phyloP scores from a whole-genome alignment of 2,113 vertebrate species.

The Polypterus senegalus region DNA sequence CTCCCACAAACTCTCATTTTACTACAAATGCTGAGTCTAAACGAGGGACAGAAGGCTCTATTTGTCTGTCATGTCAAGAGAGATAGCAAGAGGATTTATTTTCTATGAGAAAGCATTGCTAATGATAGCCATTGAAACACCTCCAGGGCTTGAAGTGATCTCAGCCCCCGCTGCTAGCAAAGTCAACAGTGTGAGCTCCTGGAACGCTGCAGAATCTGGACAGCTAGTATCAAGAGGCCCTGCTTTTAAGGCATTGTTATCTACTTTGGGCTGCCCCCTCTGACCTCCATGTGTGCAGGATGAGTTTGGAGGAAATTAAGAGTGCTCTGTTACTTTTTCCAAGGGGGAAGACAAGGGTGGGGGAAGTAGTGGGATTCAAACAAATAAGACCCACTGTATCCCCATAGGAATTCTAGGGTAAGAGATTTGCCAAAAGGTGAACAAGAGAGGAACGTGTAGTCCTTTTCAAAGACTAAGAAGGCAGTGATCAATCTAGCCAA shows the following conservation, averaged over 20 bases:
- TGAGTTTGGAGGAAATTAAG: conserved; percentile 50
- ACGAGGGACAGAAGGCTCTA: conserved; percentile 24
- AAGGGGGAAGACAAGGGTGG: conserved; percentile 51
- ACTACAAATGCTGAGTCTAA: background rate
- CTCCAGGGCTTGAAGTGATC: conserved; percentile 51
- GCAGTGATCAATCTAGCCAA: conserved; percentile 6
- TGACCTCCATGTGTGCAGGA: conserved; percentile 49
- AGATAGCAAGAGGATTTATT: conserved; percentile 42
- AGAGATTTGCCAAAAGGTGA: conserved; percentile 36
- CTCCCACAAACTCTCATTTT: no score
- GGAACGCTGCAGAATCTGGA: conserved; percentile 48
- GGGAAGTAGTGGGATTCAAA: conserved; percentile 42
- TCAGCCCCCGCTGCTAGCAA: conserved; percentile 52
- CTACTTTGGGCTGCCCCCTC: conserved; percentile 55
- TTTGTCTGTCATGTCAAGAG: conserved; percentile 45
- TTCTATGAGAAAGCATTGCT: conserved; percentile 43
- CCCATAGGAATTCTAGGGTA: conserved; percentile 40
- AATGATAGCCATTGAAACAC: conserved; percentile 25
- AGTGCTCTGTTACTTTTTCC: conserved; percentile 45
- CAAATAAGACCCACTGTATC: conserved; percentile 36
- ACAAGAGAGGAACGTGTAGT: conserved; percentile 27
- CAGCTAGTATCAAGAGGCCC: conserved; percentile 59
- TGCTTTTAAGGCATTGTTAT: conserved; percentile 52
- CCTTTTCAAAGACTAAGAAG: conserved; percentile 25
- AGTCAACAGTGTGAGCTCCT: conserved; percentile 59